phyloP scores from a whole-genome alignment of 2,888 invertebrate species.

The Cantharis rustica region DNA sequence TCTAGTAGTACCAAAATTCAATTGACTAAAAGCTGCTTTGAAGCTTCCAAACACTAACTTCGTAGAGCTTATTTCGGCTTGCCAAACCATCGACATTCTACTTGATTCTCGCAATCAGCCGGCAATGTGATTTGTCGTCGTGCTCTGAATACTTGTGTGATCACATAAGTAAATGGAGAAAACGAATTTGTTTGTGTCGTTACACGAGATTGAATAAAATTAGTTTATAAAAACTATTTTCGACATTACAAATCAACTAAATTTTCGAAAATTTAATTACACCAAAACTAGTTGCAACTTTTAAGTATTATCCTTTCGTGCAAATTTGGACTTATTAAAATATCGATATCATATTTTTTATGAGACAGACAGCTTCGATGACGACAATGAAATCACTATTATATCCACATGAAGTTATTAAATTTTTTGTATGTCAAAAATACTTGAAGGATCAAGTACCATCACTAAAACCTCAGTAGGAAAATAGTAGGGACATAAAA shows the following conservation, averaged over 20 bases:
- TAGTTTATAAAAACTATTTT: conserved; percentile 32
- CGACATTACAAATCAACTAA: not conserved
- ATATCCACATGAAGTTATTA: not conserved
- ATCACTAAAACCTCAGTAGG: conserved; percentile 37
- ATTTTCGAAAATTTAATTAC: not conserved
- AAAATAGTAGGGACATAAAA: conserved; percentile 35
- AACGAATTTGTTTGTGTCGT: conserved; percentile 51
- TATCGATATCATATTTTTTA: no score
- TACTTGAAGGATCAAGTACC: conserved; percentile 24
- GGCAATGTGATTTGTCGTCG: conserved; percentile 48
- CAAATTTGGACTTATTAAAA: no score
- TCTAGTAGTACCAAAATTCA: conserved; percentile 33
- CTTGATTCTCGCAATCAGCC: conserved; percentile 50
- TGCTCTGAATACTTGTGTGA: conserved; percentile 46
- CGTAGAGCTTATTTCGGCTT: conserved; percentile 31
- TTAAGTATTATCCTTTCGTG: no score
- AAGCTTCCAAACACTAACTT: conserved; percentile 29
- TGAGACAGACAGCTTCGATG: not conserved
- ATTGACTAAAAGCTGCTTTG: conserved; percentile 35
- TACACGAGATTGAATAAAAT: conserved; percentile 42
- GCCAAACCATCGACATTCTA: conserved; percentile 35
- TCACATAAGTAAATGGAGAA: conserved; percentile 48
- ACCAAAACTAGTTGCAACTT: not conserved
- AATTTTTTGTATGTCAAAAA: conserved; percentile 9
- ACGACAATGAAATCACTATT: not conserved